Evolutionary conservation across 1,140 invertebrate genomes (phyloP).

Genomic region (Mercenaria mercenaria): DNA sequence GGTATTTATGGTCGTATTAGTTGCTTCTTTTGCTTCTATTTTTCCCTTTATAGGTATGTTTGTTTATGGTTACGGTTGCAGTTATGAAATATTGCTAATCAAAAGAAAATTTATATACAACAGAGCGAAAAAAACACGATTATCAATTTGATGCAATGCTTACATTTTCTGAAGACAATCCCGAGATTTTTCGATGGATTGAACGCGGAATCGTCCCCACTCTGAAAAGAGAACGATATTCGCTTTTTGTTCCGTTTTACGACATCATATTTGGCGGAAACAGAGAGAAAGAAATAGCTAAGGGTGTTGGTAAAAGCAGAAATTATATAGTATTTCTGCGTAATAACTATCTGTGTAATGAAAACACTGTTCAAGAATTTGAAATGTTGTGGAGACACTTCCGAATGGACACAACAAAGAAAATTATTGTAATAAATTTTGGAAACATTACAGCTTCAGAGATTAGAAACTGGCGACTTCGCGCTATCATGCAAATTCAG

Average conservation of each 20-base stretch:
- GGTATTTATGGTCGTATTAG: too few relatives aligned
- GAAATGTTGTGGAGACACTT: constrained; percentile 20
- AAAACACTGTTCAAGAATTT: constrained; percentile 5
- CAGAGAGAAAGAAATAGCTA: neutral
- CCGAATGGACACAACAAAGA: neutral
- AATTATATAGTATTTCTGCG: neutral
- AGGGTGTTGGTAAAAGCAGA: neutral
- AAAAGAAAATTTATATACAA: neutral
- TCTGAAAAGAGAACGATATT: neutral
- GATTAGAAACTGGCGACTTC: neutral
- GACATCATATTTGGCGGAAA: neutral
- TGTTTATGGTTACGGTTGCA: neutral
- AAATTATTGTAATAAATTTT: constrained; percentile 29
- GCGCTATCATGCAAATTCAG: neutral
- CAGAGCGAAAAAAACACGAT: neutral
- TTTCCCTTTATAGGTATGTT: neutral
- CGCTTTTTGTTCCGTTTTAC: neutral
- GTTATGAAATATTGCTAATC: neutral
- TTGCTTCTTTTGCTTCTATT: neutral
- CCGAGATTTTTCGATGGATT: neutral
- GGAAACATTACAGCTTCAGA: neutral
- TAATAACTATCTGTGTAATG: neutral
- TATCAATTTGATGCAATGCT: constrained; percentile 14
- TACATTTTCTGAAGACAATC: neutral
- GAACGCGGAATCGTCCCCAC: neutral